Base-by-base conservation (phyloP, 2,113 vertebrate species). In the Saguinus midas region DNA sequence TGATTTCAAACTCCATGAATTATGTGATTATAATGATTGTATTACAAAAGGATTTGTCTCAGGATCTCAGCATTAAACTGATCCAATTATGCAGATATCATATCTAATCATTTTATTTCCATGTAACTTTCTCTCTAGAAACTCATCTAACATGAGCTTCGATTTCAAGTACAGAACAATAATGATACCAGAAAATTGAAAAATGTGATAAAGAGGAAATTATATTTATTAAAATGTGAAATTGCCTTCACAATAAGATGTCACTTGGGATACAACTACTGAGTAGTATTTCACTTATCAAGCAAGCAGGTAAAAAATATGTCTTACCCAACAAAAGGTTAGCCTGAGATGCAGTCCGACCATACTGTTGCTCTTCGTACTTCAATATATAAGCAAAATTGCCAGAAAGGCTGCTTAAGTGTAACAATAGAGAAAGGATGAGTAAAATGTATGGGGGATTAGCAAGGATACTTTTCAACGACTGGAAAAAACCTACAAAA, bases 361-460 rank as follows among this genome's bases (percentile, higher is more conserved):
- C 99, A 95, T 99, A 99, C 89, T 99, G 99, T 35, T 99, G 99
- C 76, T 99, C 99, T 97, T 99, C 96, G 90, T 99, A 99, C 97
- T 99, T 99, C 94, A 99, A 98, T 94, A 99, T 92, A 81, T 99
- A 99, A 86, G 99, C 99, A 13, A 99, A 21, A 68, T 98, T 94
- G 45, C 99, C 99, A 35, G 99, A 98, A 68, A 99, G 98, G 68
- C 98, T 96, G 96, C 96, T 99, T 96, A 98, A 96, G 32, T 99
- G 98, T 61, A 99, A 93, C 96, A 99, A 88, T 61, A 95, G 97
- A 64, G 97, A 94, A 95, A 98, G 97, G 90, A 99, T 83, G 78
- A 98, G 68, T 72, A 99, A 86, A 89, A 99, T 68, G 96, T 99
- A 99, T 7, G 99, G 75, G 43, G 98, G 98, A 91, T 99, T 99